A percentile compares a stretch with the other conserved stretches of the same genome.
Evolutionary conservation across 1,140 invertebrate species (phyloP).

Genomic region (Panonychus citri): DNA sequence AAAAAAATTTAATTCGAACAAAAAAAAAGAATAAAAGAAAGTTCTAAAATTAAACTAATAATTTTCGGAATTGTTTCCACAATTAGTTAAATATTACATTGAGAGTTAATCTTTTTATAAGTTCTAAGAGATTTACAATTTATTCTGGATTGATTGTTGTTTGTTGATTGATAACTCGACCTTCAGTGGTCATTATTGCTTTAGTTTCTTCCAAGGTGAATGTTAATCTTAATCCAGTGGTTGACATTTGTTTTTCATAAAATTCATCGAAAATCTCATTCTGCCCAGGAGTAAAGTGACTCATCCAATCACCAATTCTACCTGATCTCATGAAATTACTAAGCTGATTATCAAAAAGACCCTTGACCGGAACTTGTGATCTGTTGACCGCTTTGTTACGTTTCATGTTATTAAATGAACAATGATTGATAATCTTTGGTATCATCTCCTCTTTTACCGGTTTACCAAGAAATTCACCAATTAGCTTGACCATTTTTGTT

Average conservation of each 20-base stretch:
- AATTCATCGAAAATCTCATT: slow-evolving; percentile 37
- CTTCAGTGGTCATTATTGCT: too few species aligned
- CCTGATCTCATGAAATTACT: slow-evolving; percentile 26
- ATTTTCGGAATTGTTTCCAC: too few species aligned
- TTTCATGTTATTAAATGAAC: slow-evolving; percentile 27
- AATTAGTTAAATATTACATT: too few species aligned
- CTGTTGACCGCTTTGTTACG: slow-evolving; percentile 15
- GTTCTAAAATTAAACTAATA: too few species aligned
- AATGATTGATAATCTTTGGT: slow-evolving; percentile 19
- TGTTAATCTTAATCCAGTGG: neutral
- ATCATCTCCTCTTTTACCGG: slow-evolving; percentile 19
- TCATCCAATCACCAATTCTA: slow-evolving; percentile 57
- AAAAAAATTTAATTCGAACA: too few species aligned
- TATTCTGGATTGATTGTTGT: too few species aligned
- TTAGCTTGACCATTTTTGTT: slow-evolving; percentile 19
- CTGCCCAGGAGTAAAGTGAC: slow-evolving; percentile 41
- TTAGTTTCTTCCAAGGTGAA: too few species aligned
- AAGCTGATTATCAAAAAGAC: slow-evolving; percentile 13
- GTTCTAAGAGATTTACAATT: too few species aligned
- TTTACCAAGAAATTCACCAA: slow-evolving; percentile 26
- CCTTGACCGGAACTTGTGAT: slow-evolving; percentile 8
- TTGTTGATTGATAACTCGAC: too few species aligned
- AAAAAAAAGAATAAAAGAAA: too few species aligned
- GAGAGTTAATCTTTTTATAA: too few species aligned
- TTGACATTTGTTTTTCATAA: slow-evolving; percentile 1